These are phyloP conservation scores for Tauraco hartlaubi DNA, from an alignment of 2,797 vertebrate species.

Conservation along the genomic window DNA sequence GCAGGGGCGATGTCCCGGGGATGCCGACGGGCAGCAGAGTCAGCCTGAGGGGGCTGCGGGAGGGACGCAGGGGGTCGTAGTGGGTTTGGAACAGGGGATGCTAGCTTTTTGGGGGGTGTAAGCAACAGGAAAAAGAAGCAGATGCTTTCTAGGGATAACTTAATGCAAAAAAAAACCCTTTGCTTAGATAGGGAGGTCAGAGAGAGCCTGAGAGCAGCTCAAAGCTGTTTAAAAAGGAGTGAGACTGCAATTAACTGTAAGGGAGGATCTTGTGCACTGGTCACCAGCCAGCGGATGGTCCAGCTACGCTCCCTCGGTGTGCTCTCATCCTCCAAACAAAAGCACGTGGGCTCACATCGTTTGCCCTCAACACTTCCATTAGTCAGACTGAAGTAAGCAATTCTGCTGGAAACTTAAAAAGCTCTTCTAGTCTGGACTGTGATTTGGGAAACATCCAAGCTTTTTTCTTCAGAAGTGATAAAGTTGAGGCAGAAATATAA, in stretches of 20 bases:
- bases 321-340: not conserved
- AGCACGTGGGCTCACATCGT: accelerated
- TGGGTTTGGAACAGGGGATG: not conserved
- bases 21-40: not conserved
- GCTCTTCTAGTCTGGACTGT: not conserved
- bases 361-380: not conserved
- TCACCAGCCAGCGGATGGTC: not conserved
- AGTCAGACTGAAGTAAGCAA: not conserved
- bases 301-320: not conserved
- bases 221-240: not conserved
- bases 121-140: not conserved
- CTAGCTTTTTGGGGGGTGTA: not conserved
- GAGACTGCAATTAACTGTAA: not conserved
- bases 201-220: not conserved
- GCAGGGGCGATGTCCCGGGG: not conserved
- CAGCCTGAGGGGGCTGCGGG: not conserved
- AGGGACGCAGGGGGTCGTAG: not conserved
- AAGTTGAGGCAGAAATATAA: slow-evolving; percentile 48
- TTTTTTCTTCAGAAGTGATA: not conserved
- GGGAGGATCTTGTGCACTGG: not conserved
- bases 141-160: not conserved
- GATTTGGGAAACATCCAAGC: not conserved
- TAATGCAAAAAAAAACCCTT: not conserved
- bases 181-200: not conserved
- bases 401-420: not conserved